These are phyloP conservation scores for Ennomos erosarius DNA, from an alignment of 2,888 invertebrate species.

Conservation along the genomic window DNA sequence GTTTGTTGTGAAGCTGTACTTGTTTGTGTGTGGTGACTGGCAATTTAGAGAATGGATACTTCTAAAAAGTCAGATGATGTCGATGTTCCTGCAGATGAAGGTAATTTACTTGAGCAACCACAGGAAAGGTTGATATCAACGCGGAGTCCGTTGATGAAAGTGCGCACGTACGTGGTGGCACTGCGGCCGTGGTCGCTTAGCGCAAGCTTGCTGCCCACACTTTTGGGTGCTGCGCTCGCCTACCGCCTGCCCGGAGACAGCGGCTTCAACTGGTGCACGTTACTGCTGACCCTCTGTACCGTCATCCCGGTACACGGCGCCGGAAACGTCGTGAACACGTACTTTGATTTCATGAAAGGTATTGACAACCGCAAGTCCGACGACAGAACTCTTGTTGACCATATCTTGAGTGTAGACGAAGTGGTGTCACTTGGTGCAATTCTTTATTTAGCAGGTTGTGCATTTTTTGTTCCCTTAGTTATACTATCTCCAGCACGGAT, in stretches of 20 bases:
- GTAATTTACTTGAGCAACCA: constrained; percentile 77
- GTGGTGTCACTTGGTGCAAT: constrained; percentile 95
- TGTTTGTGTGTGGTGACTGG: too few relatives aligned
- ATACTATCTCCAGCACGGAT: constrained; percentile 95
- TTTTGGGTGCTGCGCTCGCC: constrained; percentile 95
- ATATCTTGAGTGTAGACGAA: constrained; percentile 89
- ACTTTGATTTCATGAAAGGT: constrained; percentile 97
- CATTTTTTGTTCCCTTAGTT: constrained; percentile 91
- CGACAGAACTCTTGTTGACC: constrained; percentile 97
- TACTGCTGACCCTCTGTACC: constrained; percentile 93
- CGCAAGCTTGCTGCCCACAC: constrained; percentile 95
- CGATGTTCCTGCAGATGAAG: constrained; percentile 69
- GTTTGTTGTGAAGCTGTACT: too few relatives aligned
- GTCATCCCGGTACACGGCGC: constrained; percentile 97
- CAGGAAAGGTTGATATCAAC: constrained; percentile 63
- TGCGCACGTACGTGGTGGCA: constrained; percentile 95
- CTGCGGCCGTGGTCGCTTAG: constrained; percentile 97
- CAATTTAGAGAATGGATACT: constrained; percentile 46
- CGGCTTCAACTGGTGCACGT: constrained; percentile 91
- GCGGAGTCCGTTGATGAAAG: constrained; percentile 90
- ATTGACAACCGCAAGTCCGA: constrained; percentile 97
- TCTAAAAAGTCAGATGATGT: constrained; percentile 62
- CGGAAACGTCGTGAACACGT: constrained; percentile 98
- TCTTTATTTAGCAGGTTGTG: constrained; percentile 94
- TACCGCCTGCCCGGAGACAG: constrained; percentile 91